Conservation (phyloP, 30 jellyfish, hydroid and myxozoan species). For the Catostylus mosaicus region DNA sequence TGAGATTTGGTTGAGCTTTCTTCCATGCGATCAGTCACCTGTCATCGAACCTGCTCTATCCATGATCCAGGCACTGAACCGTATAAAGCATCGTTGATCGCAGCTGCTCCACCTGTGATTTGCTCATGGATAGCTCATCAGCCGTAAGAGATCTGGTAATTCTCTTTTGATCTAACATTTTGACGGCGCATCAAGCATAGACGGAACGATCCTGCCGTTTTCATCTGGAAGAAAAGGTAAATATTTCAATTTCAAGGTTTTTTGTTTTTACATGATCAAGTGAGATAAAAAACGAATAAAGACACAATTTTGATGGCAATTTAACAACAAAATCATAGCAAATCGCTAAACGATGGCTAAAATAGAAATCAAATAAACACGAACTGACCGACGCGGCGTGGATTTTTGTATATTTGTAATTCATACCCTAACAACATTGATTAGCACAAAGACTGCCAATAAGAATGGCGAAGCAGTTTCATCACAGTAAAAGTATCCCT, state of each 20-base stretch:
- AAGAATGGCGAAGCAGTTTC: too few relatives aligned
- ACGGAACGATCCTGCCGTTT: conserved; percentile 48
- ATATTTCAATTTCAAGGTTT: background rate
- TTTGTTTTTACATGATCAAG: background rate
- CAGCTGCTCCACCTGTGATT: conserved; percentile 73
- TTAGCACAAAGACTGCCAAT: too few relatives aligned
- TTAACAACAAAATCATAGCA: too few relatives aligned
- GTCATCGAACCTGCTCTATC: conserved; percentile 48
- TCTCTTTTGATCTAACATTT: conserved; percentile 56
- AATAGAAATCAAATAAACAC: too few relatives aligned
- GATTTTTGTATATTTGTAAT: too few relatives aligned
- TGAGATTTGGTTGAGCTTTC: background rate
- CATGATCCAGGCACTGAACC: conserved; percentile 58
- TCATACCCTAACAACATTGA: too few relatives aligned
- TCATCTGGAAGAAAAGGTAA: conserved; percentile 16
- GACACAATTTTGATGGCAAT: too few relatives aligned
- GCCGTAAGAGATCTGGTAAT: conserved; percentile 52
- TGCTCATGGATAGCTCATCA: conserved; percentile 54
- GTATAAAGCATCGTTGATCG: conserved; percentile 60
- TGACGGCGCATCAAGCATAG: conserved; percentile 33
- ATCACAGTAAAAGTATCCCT: too few relatives aligned
- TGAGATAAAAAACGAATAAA: too few relatives aligned
- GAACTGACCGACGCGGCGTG: too few relatives aligned
- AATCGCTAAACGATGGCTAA: too few relatives aligned
- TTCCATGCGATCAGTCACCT: conserved; percentile 28